phyloP scores from a whole-genome alignment of 2,113 vertebrate species.

The Urocynchramus pylzowi region DNA sequence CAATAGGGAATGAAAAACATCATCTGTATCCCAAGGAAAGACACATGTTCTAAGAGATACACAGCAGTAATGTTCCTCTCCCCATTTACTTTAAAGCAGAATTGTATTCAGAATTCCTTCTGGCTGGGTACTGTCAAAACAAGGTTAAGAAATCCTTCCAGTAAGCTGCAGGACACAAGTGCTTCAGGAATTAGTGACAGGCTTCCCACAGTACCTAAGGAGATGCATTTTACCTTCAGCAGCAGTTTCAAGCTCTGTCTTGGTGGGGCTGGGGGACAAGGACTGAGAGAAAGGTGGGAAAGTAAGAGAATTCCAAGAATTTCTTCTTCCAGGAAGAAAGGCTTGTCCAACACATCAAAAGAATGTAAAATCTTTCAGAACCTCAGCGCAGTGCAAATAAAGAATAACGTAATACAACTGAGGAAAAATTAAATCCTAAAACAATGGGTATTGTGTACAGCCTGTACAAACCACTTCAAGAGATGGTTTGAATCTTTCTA shows the following conservation, averaged over 20 bases:
- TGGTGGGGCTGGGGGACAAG: neutral
- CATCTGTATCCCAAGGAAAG: neutral
- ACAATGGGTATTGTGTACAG: neutral
- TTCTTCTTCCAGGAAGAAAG: neutral
- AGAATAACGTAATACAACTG: neutral
- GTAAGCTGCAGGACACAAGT: neutral
- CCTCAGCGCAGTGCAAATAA: neutral
- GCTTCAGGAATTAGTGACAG: neutral
- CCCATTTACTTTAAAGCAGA: neutral
- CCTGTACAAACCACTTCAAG: neutral
- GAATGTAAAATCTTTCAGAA: neutral
- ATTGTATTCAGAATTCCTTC: neutral
- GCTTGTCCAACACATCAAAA: neutral
- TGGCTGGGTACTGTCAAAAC: neutral
- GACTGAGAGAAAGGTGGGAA: neutral
- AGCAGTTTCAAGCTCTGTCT: neutral
- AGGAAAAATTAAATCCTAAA: neutral
- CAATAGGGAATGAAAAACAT: neutral
- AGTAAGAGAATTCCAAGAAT: neutral
- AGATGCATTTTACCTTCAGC: neutral
- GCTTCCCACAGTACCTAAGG: neutral
- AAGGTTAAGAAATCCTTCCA: neutral
- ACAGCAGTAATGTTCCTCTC: accelerated
- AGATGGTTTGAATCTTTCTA: neutral
- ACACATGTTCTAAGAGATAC: neutral